A percentile compares a stretch with the other conserved stretches of the same genome.
phyloP scores from a whole-genome alignment of 2,888 invertebrate species.

The Euspilapteryx auroguttella region DNA sequence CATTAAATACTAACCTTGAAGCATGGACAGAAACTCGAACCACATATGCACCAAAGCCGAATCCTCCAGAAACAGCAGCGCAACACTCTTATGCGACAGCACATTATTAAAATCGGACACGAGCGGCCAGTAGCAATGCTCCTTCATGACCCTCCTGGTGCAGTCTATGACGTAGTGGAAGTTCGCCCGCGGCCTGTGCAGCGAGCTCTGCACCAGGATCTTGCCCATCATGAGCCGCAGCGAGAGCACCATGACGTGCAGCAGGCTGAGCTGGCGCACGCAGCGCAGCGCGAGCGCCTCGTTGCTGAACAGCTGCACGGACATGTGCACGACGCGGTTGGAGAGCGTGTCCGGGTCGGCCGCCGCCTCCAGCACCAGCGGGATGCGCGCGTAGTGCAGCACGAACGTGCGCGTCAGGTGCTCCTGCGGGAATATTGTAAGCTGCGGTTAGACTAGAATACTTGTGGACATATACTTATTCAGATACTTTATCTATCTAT shows the following conservation, averaged over 20 bases:
- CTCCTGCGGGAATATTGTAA: slow-evolving; percentile 57
- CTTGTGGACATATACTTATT: no score
- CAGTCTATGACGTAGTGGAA: slow-evolving; percentile 93
- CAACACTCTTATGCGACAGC: slow-evolving; percentile 89
- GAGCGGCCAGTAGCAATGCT: slow-evolving; percentile 98
- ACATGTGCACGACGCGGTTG: slow-evolving; percentile 96
- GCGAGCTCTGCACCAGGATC: slow-evolving; percentile 82
- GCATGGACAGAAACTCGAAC: slow-evolving; percentile 91
- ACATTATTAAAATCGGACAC: slow-evolving; percentile 97
- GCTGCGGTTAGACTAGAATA: no score
- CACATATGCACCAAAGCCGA: slow-evolving; percentile 91
- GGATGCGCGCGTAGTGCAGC: slow-evolving; percentile 93
- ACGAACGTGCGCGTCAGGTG: slow-evolving; percentile 93
- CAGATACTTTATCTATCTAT: no score
- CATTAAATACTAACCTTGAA: slow-evolving; percentile 78
- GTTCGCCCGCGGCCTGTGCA: slow-evolving; percentile 80
- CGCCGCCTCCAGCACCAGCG: slow-evolving; percentile 84
- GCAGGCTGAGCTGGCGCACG: slow-evolving; percentile 85
- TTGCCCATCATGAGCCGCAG: slow-evolving; percentile 92
- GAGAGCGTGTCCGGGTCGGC: slow-evolving; percentile 88
- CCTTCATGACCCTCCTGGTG: slow-evolving; percentile 89
- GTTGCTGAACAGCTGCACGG: slow-evolving; percentile 95
- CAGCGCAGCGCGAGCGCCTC: slow-evolving; percentile 88
- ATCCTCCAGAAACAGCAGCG: slow-evolving; percentile 86
- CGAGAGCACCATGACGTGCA: slow-evolving; percentile 88